phyloP scores from a whole-genome alignment of 2,797 vertebrate genomes.

The Periophthalmus magnuspinnatus region DNA sequence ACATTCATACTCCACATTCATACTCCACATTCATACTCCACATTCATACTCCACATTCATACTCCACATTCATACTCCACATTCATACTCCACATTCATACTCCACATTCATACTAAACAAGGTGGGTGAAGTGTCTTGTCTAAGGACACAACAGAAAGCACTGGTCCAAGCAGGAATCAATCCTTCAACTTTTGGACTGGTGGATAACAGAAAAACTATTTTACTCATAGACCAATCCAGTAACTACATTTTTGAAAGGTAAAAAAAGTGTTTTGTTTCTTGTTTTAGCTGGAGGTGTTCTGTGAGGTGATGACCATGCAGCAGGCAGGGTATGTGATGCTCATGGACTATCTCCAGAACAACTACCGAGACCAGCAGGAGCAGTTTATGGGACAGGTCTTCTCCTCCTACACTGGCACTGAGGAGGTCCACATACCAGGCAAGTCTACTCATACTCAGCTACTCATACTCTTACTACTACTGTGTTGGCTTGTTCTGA shows the following conservation, averaged over 20 bases:
- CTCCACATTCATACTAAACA: no score
- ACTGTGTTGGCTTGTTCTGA: neutral
- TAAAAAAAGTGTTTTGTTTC: neutral
- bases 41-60: no score
- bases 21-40: no score
- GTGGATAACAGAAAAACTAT: neutral
- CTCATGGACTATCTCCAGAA: conserved; percentile 97
- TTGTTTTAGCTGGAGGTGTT: conserved; percentile 85
- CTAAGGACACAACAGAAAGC: neutral
- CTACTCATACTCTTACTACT: neutral
- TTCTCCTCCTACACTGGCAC: conserved; percentile 94
- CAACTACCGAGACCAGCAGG: conserved; percentile 90
- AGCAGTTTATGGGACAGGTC: conserved; percentile 89
- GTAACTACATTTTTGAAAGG: neutral
- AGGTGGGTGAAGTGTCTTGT: no score
- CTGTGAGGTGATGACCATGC: conserved; percentile 97
- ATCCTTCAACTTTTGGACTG: neutral
- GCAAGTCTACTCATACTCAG: conserved; percentile 51
- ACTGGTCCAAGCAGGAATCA: neutral
- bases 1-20: no score
- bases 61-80: no score
- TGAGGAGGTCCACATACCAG: conserved; percentile 89
- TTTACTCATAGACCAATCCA: neutral
- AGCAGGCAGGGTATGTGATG: conserved; percentile 95
- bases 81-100: no score